Percentiles rank a stretch among this genome's conserved stretches.
These are phyloP conservation scores for Microcebus murinus DNA, from an alignment of 2,113 vertebrate genomes.

Conservation along the genomic window DNA sequence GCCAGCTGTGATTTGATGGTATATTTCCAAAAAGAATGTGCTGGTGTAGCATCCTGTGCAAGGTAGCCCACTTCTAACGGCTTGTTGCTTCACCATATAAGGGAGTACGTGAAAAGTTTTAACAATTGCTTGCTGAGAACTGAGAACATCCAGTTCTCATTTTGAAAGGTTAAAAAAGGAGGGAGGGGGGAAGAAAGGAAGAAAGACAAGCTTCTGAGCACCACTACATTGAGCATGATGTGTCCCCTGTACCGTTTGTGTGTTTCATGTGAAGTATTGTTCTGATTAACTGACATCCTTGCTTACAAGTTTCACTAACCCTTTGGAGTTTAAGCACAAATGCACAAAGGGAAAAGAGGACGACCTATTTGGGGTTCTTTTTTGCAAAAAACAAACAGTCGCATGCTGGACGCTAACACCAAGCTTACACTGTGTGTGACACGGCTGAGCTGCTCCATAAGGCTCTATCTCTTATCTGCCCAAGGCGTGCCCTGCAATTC, in stretches of 20 bases:
- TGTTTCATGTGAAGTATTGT: conserved; percentile 88
- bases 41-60: conserved; percentile 35
- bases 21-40: conserved; percentile 23
- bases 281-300: conserved; percentile 96
- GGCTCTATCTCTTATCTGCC: conserved; percentile 91
- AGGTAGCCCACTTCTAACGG: conserved; percentile 48
- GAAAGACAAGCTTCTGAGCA: conserved; percentile 78
- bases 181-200: neutral
- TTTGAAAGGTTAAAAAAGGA: conserved; percentile 59
- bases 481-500: conserved; percentile 83
- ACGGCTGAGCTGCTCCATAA: conserved; percentile 93
- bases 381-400: conserved; percentile 86
- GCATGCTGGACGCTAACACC: conserved; percentile 99
- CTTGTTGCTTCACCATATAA: conserved; percentile 86
- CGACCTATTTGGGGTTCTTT: conserved; percentile 85
- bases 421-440: conserved; percentile 95
- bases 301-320: conserved; percentile 99
- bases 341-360: conserved; percentile 85
- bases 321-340: conserved; percentile 87
- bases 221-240: conserved; percentile 92
- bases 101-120: conserved; percentile 82
- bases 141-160: conserved; percentile 82
- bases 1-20: conserved; percentile 40
- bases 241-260: conserved; percentile 87
- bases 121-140: conserved; percentile 87